Evolutionary conservation across 2,113 vertebrate species (phyloP), one percentile per base, ranked within the genome.

Genomic region (Phaetusa simplex): DNA sequence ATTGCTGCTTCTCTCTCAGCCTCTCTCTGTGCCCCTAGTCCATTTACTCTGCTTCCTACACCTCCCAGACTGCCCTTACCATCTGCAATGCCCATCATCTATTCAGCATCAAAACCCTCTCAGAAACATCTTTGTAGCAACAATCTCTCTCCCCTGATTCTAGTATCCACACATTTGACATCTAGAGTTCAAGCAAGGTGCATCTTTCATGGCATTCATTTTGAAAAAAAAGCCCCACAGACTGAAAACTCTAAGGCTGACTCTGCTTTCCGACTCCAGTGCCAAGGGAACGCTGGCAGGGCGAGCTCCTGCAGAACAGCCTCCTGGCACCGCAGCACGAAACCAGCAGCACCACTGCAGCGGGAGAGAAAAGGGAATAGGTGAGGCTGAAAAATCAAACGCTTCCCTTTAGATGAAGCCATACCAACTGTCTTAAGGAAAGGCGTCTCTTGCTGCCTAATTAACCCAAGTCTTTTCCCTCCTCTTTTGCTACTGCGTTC

Each of bases 61-160:
- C 70, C 92, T 86, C 91, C 30, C 62, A 88, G 85, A 27, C 82
- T 82, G 76, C 87, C 95, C 90, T 69, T 53, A 69, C 70, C 67
- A 95, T 90, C 81, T 47, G 18, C 77, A 88, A 21, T 49, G 89
- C 52, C 90, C 56, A 50, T 47, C 8, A 2, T 56, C 85, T 62
- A 50, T 14, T 93, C 92, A 92, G 82, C 88, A 96, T 67, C 95
- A 95, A 95, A 96, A 93, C 52, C 42, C 72, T 38, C 65, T 69
- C 87, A 66, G 74, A 93, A 95, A 94, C 0, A 0, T 52, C 86
- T 95, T 20, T 82, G 59, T 5, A 88, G 67, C 49, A 82, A 86
- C 70, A 76, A 34, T 22, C 56, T 90, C 80, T 72, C 87, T 78
- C 72, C 27, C 20, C 53, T 8, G 10, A 29, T 74, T 82, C 94